Evolutionary conservation across 2,797 vertebrate species (phyloP).

Genomic region (Iguana delicatissima): DNA sequence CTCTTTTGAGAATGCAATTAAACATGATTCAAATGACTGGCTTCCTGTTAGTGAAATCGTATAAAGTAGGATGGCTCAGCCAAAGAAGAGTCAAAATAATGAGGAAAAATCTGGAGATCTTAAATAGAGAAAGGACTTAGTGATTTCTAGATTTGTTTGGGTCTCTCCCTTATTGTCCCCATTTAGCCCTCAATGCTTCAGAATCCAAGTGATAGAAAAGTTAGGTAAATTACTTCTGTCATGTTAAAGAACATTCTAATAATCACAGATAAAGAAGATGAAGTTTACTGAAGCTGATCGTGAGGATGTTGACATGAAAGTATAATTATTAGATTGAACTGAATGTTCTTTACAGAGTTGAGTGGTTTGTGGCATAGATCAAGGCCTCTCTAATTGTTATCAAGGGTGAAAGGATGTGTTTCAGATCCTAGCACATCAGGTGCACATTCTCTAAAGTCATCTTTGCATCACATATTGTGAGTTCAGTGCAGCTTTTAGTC

Average conservation of each 20-base stretch:
- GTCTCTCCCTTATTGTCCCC: background rate
- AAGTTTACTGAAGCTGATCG: background rate
- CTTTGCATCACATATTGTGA: background rate
- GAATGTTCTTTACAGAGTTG: background rate
- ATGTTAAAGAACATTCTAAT: background rate
- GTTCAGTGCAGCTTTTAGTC: background rate
- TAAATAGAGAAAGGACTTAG: slow-evolving; percentile 30
- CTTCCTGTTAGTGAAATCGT: slow-evolving; percentile 26
- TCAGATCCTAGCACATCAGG: background rate
- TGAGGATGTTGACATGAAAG: background rate
- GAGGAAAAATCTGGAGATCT: slow-evolving; percentile 12
- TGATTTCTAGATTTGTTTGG: background rate
- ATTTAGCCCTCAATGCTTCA: background rate
- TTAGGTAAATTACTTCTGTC: background rate
- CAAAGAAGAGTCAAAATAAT: slow-evolving; percentile 32
- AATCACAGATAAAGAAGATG: background rate
- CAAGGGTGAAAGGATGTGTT: background rate
- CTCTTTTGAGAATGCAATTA: slow-evolving; percentile 46
- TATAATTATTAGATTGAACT: slow-evolving; percentile 16
- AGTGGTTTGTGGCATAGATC: background rate
- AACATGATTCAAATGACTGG: slow-evolving; percentile 39
- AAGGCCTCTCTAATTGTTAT: background rate
- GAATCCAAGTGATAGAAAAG: slow-evolving; percentile 34
- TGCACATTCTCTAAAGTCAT: background rate
- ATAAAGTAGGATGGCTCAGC: slow-evolving; percentile 52